phyloP scores from a whole-genome alignment of 1,140 invertebrate species.

The Sarcophaga peregrina region DNA sequence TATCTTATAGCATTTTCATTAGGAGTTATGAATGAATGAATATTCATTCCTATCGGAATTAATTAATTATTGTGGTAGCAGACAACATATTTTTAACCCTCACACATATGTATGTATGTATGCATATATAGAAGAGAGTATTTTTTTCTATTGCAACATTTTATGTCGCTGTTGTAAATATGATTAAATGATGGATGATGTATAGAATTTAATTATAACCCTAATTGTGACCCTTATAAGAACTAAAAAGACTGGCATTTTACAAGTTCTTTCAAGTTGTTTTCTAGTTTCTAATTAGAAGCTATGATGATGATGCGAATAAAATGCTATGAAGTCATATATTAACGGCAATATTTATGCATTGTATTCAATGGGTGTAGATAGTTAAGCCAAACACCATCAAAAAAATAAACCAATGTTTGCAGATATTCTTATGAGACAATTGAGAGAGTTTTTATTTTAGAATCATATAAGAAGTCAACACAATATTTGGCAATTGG shows the following conservation, averaged over 20 bases:
- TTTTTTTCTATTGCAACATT: constrained; percentile 28
- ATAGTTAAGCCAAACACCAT: no score
- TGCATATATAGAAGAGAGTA: background rate
- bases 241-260: background rate
- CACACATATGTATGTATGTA: constrained; percentile 44
- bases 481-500: background rate
- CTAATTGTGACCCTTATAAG: constrained; percentile 40
- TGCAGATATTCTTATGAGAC: no score
- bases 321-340: no score
- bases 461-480: no score
- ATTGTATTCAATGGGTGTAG: no score
- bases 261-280: no score
- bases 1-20: background rate
- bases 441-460: no score
- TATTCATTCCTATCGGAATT: background rate
- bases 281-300: no score
- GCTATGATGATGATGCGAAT: no score
- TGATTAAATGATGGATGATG: constrained; percentile 64
- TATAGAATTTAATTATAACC: constrained; percentile 65
- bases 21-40: background rate
- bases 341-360: no score
- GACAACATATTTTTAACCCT: constrained; percentile 8
- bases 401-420: no score
- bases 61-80: constrained; percentile 22
- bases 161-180: constrained; percentile 48